Evolutionary conservation across 2,113 vertebrate genomes (phyloP), one percentile per base, ranked within the genome.

Genomic region (Crotalus tigris): DNA sequence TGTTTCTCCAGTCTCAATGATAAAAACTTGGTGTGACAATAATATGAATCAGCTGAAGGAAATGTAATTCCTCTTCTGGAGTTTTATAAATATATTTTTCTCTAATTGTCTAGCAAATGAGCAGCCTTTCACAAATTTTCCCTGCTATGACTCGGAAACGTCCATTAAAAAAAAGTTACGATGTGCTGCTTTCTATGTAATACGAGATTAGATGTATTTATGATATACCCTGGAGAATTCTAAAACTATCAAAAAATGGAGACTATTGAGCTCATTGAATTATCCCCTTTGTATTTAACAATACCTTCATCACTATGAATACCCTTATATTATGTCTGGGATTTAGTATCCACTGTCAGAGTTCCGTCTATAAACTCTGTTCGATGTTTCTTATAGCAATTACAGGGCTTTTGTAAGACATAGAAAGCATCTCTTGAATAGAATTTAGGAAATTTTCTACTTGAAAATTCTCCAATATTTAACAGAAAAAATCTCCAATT

Each of bases 331-430:
- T 93, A 91, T 33, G 55, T 90, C 75, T 95, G 87, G 57, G n/a
- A 0, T 51, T 91, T 0, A 1, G 61, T 90, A 89, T 55, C 90
- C 90, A 85, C 88, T 58, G 55, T 85, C 92, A 95, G 44, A 94
- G 93, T 94, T 94, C 5, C 54, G 92, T 49, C 49, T 90, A 92
- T 90, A 95, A 95, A 87, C 6, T 2, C 90, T 95, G 92, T 93
- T 95, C 95, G 87, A 44, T n/a, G 86, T 93, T 95, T 94, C 91
- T 92, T 96, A 93, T 90, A n/a, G 69, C 23, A 93, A 87, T 86
- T 26, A 96, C 44, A 46, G 92, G 59, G 89, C 90, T 94, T 87
- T 15, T 54, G 1, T 94, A 93, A 93, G 94, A 23, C 92, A 94
- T 94, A 55, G 49, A 90, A 96, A 95, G 92, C n/a, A 53, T 24